Conservation (phyloP, 1,140 invertebrate genomes). For the Campoletis sonorensis region DNA sequence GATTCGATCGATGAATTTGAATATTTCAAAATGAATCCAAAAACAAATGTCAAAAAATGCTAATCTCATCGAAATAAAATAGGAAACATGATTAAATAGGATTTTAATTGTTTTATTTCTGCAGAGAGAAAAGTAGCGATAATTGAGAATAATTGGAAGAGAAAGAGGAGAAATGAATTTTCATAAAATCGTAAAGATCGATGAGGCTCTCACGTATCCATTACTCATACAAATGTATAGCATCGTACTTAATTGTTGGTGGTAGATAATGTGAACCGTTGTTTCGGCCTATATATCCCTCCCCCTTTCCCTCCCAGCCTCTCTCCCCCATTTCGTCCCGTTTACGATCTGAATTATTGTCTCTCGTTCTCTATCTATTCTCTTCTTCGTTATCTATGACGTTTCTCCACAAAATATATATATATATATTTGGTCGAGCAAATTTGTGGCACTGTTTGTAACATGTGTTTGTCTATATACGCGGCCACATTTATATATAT, state of each 20-base stretch:
- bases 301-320: too few relatives aligned
- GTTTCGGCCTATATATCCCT: neutral
- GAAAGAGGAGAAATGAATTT: neutral
- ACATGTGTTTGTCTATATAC: neutral
- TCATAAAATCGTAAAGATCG: neutral
- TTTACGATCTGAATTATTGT: constrained; percentile 18
- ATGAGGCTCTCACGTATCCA: neutral
- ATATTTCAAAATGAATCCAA: too few relatives aligned
- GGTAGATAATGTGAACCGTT: constrained; percentile 7
- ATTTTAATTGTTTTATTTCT: neutral
- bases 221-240: constrained; percentile 3
- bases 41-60: too few relatives aligned
- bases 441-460: neutral
- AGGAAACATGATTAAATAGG: neutral
- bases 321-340: neutral
- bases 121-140: neutral
- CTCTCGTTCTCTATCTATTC: constrained; percentile 10
- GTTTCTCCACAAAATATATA: neutral
- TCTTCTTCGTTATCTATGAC: constrained; percentile 8
- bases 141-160: neutral
- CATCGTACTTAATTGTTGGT: neutral
- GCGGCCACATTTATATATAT: neutral
- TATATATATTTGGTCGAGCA: neutral
- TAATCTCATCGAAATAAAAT: neutral
- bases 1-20: too few relatives aligned